Evolutionary conservation across 2,113 vertebrate genomes (phyloP).

Genomic region (Sceloporus tristichus): DNA sequence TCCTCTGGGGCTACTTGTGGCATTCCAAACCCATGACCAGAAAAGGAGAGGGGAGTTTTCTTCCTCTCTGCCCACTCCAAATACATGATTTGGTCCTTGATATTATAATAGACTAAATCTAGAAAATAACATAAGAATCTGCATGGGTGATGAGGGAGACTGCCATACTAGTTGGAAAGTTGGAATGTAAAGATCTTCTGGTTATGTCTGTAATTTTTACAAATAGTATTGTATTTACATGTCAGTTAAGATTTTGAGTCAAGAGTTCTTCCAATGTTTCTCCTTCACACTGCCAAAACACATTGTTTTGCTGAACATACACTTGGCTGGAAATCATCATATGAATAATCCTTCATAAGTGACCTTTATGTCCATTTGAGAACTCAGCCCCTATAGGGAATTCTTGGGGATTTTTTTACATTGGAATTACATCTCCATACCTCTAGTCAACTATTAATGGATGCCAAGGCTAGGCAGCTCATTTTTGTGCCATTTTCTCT

Average conservation of each 20-base stretch:
- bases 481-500: not conserved
- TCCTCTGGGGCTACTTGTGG: constrained; percentile 14
- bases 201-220: constrained; percentile 1
- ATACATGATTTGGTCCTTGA: not conserved
- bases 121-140: constrained; percentile 9
- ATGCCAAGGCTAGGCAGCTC: not conserved
- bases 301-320: not conserved
- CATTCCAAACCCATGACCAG: constrained; percentile 49
- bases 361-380: not conserved
- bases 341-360: not conserved
- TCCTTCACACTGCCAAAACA: not conserved
- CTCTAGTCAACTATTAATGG: not conserved
- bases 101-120: constrained; percentile 48
- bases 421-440: not conserved
- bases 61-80: not conserved
- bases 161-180: not conserved
- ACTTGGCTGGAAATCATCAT: not conserved
- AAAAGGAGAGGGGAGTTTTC: not conserved
- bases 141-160: not conserved
- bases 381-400: not conserved
- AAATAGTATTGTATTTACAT: not conserved
- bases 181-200: not conserved
- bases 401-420: not conserved
- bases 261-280: not conserved
- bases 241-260: not conserved